A percentile compares a stretch with the other conserved stretches of the same genome.
Conservation (phyloP, 2,113 vertebrate genomes). For the Thymallus thymallus region DNA sequence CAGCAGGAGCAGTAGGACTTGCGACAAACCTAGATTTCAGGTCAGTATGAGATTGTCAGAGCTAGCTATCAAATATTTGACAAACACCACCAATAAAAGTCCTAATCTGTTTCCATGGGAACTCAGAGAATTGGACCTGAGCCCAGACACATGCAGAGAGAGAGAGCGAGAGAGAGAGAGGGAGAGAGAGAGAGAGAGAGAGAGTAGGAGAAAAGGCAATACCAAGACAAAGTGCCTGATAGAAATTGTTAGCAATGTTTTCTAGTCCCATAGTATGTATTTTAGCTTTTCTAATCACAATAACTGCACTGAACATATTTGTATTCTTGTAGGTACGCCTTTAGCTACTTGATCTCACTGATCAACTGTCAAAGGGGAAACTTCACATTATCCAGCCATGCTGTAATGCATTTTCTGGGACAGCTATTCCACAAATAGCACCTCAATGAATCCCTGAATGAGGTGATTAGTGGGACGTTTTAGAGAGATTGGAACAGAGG, state of each 20-base stretch:
- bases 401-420: background rate
- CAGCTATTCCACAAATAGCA: background rate
- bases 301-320: background rate
- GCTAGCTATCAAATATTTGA: background rate
- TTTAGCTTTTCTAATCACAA: no score
- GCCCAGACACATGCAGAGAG: background rate
- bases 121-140: background rate
- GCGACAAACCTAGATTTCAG: background rate
- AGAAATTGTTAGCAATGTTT: no score
- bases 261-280: no score
- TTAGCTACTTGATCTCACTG: background rate
- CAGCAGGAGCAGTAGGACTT: background rate
- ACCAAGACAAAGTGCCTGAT: no score
- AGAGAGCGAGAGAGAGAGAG: background rate
- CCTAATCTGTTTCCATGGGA: background rate
- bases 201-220: background rate
- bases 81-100: background rate
- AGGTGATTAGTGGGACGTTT: background rate
- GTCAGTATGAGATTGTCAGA: background rate
- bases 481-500: background rate
- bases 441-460: background rate
- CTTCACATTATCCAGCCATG: background rate
- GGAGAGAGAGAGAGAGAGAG: no score
- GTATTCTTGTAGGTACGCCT: background rate
- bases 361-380: background rate